Percentiles rank a stretch among this genome's conserved stretches.
Evolutionary conservation across 2,113 vertebrate species (phyloP).

Genomic region (Corythornis madagascariensis): DNA sequence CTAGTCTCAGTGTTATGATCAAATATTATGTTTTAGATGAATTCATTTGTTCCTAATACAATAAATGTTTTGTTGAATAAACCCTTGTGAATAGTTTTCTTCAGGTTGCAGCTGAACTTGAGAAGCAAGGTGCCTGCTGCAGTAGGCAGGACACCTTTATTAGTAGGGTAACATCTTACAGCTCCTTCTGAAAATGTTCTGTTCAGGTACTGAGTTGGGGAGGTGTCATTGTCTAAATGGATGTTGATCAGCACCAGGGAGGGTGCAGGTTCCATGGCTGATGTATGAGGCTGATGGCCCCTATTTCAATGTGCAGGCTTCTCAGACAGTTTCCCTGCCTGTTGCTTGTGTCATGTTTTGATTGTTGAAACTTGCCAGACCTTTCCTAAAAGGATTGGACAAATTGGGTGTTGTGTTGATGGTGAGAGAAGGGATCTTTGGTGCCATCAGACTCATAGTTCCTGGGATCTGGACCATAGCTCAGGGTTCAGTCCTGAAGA

Average conservation of each 20-base stretch:
- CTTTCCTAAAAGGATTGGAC: neutral
- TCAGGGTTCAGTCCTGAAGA: neutral
- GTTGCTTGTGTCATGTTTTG: neutral
- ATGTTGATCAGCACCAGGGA: neutral
- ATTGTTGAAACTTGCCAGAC: neutral
- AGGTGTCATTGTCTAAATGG: neutral
- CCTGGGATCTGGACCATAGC: neutral
- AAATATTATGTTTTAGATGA: neutral
- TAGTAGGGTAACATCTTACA: accelerated
- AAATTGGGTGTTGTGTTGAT: neutral
- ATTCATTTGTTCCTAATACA: neutral
- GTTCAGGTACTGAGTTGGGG: neutral
- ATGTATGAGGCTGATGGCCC: neutral
- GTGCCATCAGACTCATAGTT: neutral
- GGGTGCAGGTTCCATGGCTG: neutral
- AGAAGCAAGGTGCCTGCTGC: neutral
- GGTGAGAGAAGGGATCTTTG: neutral
- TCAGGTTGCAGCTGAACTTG: neutral
- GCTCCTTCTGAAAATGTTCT: neutral
- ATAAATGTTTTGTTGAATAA: neutral
- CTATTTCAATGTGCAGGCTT: neutral
- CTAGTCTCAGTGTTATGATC: neutral
- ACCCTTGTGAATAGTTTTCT: neutral
- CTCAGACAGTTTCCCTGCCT: neutral
- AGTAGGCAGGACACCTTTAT: neutral